phyloP scores from a whole-genome alignment of 1,140 invertebrate species.

The Procambarus virginalis region DNA sequence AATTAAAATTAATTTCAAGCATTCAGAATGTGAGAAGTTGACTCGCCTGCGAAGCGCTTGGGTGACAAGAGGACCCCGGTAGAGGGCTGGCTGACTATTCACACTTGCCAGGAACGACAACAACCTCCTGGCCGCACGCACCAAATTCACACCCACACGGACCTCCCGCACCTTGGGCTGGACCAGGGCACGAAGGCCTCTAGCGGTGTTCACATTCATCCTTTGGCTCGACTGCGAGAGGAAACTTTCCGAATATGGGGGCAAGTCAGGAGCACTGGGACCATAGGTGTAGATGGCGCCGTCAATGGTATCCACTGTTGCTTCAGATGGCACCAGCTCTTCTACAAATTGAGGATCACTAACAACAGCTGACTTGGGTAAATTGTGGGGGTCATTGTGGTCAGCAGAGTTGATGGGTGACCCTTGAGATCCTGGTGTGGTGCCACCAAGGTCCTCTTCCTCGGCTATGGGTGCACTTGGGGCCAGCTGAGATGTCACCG shows the following conservation, averaged over 20 bases:
- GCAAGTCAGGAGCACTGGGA: slow-evolving; percentile 7
- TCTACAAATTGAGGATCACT: not conserved
- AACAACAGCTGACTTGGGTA: not conserved
- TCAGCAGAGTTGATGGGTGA: not conserved
- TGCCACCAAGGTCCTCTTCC: slow-evolving; percentile 35
- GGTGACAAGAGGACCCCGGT: slow-evolving; percentile 26
- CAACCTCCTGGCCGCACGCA: slow-evolving; percentile 45
- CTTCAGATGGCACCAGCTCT: not conserved
- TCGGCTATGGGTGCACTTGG: slow-evolving; percentile 34
- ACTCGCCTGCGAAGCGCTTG: not conserved
- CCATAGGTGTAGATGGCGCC: not conserved
- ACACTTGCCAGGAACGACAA: slow-evolving; percentile 37
- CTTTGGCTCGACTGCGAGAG: not conserved
- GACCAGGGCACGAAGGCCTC: too few relatives aligned
- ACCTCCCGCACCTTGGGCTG: not conserved
- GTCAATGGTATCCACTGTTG: not conserved
- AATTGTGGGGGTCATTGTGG: not conserved
- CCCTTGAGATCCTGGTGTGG: not conserved
- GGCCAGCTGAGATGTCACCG: not conserved
- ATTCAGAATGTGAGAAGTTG: not conserved
- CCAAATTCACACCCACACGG: slow-evolving; percentile 31
- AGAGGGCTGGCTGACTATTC: slow-evolving; percentile 19
- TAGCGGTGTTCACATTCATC: not conserved
- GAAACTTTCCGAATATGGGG: slow-evolving; percentile 9
- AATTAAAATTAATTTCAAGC: too few relatives aligned